Evolutionary conservation across 2,113 vertebrate genomes (phyloP).

Genomic region (Pygoscelis adeliae): DNA sequence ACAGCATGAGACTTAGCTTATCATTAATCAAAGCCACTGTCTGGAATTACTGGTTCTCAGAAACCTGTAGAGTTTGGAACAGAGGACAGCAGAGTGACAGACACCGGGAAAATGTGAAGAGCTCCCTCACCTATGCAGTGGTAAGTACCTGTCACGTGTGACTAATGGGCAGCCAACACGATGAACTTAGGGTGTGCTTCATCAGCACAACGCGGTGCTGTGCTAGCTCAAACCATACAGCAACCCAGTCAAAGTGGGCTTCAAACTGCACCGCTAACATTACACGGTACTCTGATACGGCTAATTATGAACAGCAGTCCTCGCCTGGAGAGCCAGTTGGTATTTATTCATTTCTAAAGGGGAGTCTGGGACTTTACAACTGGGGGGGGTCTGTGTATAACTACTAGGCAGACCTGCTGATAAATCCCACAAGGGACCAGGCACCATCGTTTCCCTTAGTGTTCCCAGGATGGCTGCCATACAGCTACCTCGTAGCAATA

Average conservation of each 20-base stretch:
- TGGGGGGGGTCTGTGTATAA: too few relatives aligned
- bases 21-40: not conserved
- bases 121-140: not conserved
- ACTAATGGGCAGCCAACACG: rapidly evolving
- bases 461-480: not conserved
- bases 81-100: not conserved
- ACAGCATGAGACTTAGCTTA: not conserved
- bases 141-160: not conserved
- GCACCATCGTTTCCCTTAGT: rapidly evolving
- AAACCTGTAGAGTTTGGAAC: not conserved
- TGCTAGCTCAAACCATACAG: not conserved
- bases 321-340: rapidly evolving
- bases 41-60: not conserved
- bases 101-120: not conserved
- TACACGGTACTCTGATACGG: rapidly evolving
- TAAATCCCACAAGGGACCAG: rapidly evolving
- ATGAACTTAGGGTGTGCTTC: not conserved
- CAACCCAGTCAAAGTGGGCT: rapidly evolving
- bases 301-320: not conserved
- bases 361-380: not conserved
- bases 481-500: not conserved
- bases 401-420: not conserved
- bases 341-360: not conserved
- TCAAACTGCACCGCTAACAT: not conserved
- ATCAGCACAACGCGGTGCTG: not conserved